A percentile compares a stretch with the other conserved stretches of the same genome.
phyloP scores from a whole-genome alignment of 2,888 invertebrate species.

The Achlya flavicornis region DNA sequence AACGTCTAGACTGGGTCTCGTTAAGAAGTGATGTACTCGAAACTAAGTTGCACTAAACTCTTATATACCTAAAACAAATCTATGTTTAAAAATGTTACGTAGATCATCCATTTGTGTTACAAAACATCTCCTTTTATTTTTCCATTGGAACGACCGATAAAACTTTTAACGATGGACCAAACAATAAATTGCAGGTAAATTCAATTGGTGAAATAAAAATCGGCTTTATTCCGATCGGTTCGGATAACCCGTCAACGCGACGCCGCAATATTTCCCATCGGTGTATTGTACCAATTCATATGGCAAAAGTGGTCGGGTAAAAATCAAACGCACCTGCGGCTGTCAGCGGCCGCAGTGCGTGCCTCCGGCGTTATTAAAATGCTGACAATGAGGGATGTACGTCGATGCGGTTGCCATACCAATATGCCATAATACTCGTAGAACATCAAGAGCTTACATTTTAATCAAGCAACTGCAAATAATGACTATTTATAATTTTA shows the following conservation, averaged over 20 bases:
- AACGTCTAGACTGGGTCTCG: neutral
- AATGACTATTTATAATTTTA: neutral
- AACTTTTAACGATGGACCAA: constrained; percentile 43
- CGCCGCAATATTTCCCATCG: constrained; percentile 30
- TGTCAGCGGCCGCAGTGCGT: neutral
- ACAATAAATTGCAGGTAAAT: constrained; percentile 48
- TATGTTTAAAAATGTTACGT: neutral
- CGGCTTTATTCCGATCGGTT: constrained; percentile 24
- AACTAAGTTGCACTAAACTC: too few relatives aligned
- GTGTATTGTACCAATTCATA: constrained; percentile 28
- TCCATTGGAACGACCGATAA: constrained; percentile 43
- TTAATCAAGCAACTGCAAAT: neutral
- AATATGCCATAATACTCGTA: neutral
- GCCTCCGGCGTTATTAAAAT: neutral
- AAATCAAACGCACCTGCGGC: constrained; percentile 45
- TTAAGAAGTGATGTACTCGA: neutral
- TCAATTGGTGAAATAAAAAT: constrained; percentile 42
- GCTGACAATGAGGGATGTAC: constrained; percentile 5
- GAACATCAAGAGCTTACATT: neutral
- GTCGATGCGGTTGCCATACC: neutral
- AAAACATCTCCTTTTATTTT: constrained; percentile 30
- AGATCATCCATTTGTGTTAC: constrained; percentile 26
- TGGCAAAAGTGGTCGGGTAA: constrained; percentile 28
- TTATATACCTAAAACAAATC: too few relatives aligned
- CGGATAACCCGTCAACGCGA: constrained; percentile 8